Percentiles rank a stretch among this genome's conserved stretches.
phyloP scores from a whole-genome alignment of 2,797 vertebrate species.

The Agapornis canus region DNA sequence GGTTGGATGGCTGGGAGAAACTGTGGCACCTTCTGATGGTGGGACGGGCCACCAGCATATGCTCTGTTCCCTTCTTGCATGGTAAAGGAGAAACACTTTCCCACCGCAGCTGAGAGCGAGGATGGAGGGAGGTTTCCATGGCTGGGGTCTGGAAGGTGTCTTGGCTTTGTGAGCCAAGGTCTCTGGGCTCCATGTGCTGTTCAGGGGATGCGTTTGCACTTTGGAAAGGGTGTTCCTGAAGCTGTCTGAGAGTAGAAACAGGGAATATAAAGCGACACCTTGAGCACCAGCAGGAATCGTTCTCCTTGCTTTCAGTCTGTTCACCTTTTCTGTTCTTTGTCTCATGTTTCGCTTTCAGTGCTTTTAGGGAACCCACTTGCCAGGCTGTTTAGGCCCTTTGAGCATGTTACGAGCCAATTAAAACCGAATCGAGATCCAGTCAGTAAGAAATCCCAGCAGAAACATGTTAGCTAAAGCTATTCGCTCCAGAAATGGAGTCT shows the following conservation, averaged over 20 bases:
- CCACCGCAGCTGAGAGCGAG: neutral
- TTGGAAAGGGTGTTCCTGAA: neutral
- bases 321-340: neutral
- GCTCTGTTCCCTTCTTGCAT: neutral
- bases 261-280: neutral
- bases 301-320: neutral
- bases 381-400: neutral
- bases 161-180: neutral
- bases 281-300: neutral
- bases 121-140: neutral
- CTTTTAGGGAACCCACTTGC: neutral
- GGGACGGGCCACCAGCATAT: neutral
- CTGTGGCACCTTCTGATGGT: neutral
- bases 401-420: neutral
- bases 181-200: neutral
- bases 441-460: neutral
- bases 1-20: neutral
- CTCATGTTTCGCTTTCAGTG: neutral
- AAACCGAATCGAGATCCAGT: neutral
- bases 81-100: neutral
- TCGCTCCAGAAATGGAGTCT: neutral
- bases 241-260: fast-evolving
- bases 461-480: neutral
- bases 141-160: fast-evolving
- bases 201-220: neutral